A percentile compares a stretch with the other conserved stretches of the same genome.
Evolutionary conservation across 64 coral and sea anemone species (phyloP).

Genomic region (Pachyseris speciosa): DNA sequence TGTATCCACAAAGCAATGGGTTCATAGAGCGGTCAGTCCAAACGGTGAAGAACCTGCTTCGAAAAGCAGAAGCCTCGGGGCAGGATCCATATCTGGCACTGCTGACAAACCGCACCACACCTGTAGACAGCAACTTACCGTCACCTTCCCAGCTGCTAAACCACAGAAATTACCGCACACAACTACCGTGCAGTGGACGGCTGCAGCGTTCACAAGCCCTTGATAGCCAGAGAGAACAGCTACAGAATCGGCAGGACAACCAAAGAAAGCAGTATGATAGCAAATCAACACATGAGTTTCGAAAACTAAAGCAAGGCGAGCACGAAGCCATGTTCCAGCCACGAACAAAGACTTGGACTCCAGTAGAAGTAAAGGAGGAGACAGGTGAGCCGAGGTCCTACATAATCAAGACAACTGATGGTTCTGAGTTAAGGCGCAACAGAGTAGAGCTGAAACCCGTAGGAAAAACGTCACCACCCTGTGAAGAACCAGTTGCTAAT

Average conservation of each 20-base stretch:
- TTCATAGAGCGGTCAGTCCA: no score
- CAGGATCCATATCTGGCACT: no score
- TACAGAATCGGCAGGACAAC: no score
- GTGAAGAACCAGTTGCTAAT: background rate
- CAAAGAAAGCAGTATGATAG: no score
- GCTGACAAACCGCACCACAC: background rate
- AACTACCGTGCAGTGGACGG: background rate
- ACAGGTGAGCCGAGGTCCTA: conserved; percentile 12
- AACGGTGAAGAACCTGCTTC: no score
- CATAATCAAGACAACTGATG: conserved; percentile 4
- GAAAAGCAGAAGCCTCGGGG: no score
- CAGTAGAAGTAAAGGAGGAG: background rate
- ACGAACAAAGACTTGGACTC: background rate
- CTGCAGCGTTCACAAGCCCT: background rate
- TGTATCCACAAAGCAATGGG: no score
- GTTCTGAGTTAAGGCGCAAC: conserved; percentile 40
- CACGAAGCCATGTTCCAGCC: conserved; percentile 16
- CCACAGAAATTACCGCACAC: background rate
- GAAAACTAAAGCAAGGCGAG: no score
- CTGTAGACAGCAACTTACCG: conserved; percentile 9
- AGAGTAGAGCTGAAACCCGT: conserved; percentile 10
- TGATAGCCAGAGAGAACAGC: background rate
- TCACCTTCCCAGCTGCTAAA: conserved; percentile 20
- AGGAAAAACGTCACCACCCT: background rate
- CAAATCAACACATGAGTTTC: no score